Conservation (phyloP, 2,888 invertebrate species). For the Diachrysia chrysitis region DNA sequence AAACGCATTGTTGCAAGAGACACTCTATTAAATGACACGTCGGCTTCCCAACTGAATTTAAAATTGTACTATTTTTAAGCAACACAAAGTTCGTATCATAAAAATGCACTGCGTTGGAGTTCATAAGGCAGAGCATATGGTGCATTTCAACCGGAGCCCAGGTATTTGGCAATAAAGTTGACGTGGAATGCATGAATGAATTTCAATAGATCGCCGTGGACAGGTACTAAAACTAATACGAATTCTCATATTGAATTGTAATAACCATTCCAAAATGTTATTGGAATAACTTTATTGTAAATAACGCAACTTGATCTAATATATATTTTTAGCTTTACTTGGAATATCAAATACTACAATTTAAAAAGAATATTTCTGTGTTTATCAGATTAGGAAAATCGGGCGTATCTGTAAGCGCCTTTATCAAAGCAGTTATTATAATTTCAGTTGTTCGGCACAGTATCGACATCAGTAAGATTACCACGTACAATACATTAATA, state of each 20-base stretch:
- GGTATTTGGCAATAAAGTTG: slow-evolving; percentile 58
- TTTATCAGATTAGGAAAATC: slow-evolving; percentile 27
- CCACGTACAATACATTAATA: slow-evolving; percentile 85
- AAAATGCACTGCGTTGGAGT: slow-evolving; percentile 33
- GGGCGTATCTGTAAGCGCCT: slow-evolving; percentile 38
- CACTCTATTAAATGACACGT: slow-evolving; percentile 39
- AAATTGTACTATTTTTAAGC: slow-evolving; percentile 31
- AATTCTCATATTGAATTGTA: slow-evolving; percentile 30
- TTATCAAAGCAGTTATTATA: slow-evolving; percentile 61
- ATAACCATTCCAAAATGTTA: not conserved
- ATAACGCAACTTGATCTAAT: not conserved
- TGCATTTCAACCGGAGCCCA: slow-evolving; percentile 37
- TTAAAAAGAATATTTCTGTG: not conserved
- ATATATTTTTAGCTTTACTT: not conserved
- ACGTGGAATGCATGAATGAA: slow-evolving; percentile 39
- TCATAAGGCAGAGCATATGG: slow-evolving; percentile 35
- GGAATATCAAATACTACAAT: not conserved
- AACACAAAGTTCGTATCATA: slow-evolving; percentile 10
- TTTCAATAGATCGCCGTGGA: slow-evolving; percentile 48
- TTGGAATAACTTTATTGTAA: not conserved
- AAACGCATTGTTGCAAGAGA: slow-evolving; percentile 12
- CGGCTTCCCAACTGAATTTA: slow-evolving; percentile 26
- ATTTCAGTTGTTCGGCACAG: slow-evolving; percentile 66
- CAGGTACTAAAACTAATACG: slow-evolving; percentile 44
- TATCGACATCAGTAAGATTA: slow-evolving; percentile 78